Conservation (phyloP, 2,888 invertebrate genomes). For the Latrodectus elegans region DNA sequence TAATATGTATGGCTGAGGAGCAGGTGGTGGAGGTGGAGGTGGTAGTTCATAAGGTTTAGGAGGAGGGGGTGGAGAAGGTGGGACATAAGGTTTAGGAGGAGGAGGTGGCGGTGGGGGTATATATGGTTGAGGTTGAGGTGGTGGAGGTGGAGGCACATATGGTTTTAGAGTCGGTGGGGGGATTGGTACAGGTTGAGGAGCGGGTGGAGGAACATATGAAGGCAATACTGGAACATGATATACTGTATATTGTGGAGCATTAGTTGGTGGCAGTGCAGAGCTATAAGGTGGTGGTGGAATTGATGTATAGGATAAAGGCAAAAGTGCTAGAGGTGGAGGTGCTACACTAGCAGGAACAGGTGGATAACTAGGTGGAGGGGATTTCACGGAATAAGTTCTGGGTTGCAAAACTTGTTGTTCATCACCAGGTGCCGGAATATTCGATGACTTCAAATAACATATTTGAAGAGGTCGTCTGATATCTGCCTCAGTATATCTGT, state of each 20-base stretch:
- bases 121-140: not conserved
- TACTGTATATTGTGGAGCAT: not conserved
- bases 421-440: not conserved
- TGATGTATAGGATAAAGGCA: not conserved
- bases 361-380: not conserved
- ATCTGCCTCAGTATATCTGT: slow-evolving; percentile 3
- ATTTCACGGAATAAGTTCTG: not conserved
- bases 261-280: not conserved
- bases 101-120: not conserved
- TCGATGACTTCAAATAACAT: not conserved
- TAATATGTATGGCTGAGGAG: not conserved
- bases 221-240: no score
- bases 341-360: not conserved
- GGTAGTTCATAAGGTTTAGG: not conserved
- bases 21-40: not conserved
- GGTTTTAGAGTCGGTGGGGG: not conserved
- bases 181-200: not conserved
- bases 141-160: slow-evolving; percentile 4
- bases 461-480: not conserved
- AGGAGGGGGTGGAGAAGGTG: not conserved
- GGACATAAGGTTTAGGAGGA: not conserved
- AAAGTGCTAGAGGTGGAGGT: not conserved
- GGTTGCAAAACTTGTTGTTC: not conserved
- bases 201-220: not conserved
- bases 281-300: slow-evolving; percentile 1